Evolutionary conservation across 2,113 vertebrate genomes (phyloP).

Genomic region (Sardina pilchardus): DNA sequence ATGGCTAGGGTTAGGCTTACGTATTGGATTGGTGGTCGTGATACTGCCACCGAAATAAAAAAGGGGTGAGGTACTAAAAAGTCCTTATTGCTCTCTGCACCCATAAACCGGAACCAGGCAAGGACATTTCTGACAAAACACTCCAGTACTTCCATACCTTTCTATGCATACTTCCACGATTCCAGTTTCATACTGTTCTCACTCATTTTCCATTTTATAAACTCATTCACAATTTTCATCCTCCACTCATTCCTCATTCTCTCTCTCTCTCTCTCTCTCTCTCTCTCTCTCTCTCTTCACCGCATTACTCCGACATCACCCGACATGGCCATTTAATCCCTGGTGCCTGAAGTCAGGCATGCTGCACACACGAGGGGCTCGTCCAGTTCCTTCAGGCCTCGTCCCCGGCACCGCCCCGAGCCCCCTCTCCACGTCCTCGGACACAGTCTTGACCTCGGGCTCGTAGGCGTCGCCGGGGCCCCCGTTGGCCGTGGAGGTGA

Average conservation of each 20-base stretch:
- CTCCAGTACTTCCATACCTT: background rate
- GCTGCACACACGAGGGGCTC: constrained; percentile 84
- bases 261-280: background rate
- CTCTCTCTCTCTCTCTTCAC: background rate
- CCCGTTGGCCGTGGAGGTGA: constrained; percentile 54
- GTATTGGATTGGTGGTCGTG: background rate
- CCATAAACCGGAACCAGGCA: background rate
- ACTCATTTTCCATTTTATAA: background rate
- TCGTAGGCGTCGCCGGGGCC: constrained; percentile 44
- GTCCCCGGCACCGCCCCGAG: constrained; percentile 9
- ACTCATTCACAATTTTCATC: background rate
- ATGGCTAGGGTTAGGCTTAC: constrained; percentile 12
- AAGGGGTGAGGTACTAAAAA: background rate
- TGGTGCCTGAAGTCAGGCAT: constrained; percentile 88
- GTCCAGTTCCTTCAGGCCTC: constrained; percentile 26
- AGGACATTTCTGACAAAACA: background rate
- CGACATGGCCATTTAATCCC: constrained; percentile 54
- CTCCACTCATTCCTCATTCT: background rate
- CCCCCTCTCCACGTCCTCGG: constrained; percentile 88
- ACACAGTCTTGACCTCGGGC: constrained; percentile 85
- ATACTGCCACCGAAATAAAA: constrained; percentile 1
- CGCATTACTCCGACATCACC: constrained; percentile 42
- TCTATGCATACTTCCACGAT: background rate
- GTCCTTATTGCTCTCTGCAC: constrained; percentile 3
- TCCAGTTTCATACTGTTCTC: background rate